phyloP scores from a whole-genome alignment of 2,113 vertebrate species.

The Forbesichthys papilliferus region DNA sequence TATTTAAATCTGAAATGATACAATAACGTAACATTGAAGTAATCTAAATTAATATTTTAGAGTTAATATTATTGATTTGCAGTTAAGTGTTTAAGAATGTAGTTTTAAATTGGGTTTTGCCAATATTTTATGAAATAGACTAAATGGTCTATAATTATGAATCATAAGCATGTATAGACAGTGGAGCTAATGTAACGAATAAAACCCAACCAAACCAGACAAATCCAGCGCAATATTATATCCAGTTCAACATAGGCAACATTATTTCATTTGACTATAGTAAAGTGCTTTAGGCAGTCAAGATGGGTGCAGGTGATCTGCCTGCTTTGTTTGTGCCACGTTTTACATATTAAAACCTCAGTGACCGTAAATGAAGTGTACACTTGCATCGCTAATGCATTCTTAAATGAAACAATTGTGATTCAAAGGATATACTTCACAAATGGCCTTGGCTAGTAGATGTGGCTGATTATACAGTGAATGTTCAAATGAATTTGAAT shows the following conservation, averaged over 20 bases:
- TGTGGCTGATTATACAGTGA: background rate
- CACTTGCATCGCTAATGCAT: conserved; percentile 6
- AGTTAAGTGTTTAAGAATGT: background rate
- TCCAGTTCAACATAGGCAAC: background rate
- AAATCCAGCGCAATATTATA: no score
- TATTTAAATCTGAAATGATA: background rate
- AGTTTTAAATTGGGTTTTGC: background rate
- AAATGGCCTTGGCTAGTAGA: background rate
- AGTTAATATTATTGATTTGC: no score
- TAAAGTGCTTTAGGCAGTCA: background rate
- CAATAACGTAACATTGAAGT: background rate
- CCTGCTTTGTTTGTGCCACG: background rate
- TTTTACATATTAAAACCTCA: conserved; percentile 40
- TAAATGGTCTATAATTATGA: no score
- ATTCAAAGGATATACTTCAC: conserved; percentile 19
- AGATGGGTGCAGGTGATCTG: background rate
- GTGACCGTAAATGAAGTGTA: conserved; percentile 24
- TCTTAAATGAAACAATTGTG: background rate
- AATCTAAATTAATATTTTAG: no score
- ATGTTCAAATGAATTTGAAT: conserved; percentile 37
- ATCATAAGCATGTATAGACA: no score
- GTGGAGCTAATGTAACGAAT: no score
- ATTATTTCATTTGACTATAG: background rate
- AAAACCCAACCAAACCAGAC: no score
- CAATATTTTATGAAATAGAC: background rate